These are phyloP conservation scores for Bombus pyrosoma DNA, from an alignment of 1,140 invertebrate genomes.

Conservation along the genomic window DNA sequence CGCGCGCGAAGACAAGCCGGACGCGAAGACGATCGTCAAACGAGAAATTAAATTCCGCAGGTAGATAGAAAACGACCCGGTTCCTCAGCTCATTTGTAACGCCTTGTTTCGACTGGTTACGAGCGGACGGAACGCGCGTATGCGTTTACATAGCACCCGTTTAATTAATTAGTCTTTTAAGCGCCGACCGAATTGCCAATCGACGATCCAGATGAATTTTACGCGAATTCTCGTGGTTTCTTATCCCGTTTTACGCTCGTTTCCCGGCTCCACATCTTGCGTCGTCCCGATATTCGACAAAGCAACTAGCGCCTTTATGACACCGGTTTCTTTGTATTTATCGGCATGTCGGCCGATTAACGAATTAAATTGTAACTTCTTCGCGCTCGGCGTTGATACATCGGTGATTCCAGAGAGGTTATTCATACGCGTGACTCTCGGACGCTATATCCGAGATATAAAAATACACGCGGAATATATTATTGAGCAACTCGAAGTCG, in stretches of 20 bases:
- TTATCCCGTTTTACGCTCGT: slow-evolving; percentile 17
- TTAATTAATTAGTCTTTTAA: slow-evolving; percentile 65
- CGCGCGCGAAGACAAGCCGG: not conserved
- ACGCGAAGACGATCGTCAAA: slow-evolving; percentile 17
- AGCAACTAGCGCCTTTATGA: too few species aligned
- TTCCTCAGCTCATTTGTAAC: slow-evolving; percentile 56
- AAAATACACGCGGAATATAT: not conserved
- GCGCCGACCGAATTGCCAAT: slow-evolving; percentile 37
- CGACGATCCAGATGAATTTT: slow-evolving; percentile 30
- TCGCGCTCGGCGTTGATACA: not conserved
- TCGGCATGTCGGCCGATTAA: not conserved
- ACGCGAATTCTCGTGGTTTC: slow-evolving; percentile 32
- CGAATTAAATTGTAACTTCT: too few species aligned
- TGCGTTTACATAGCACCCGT: slow-evolving; percentile 49
- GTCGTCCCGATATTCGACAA: too few species aligned
- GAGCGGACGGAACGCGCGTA: slow-evolving; percentile 6
- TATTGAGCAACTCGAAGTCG: not conserved
- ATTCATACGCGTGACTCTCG: not conserved
- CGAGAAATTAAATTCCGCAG: slow-evolving; percentile 54
- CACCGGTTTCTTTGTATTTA: too few species aligned
- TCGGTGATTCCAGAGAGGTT: not conserved
- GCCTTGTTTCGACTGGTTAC: slow-evolving; percentile 56
- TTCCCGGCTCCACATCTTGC: not conserved
- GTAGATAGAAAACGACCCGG: slow-evolving; percentile 50
- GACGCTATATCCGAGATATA: not conserved